Conservation (phyloP, 2,797 vertebrate genomes). For the Gymnoscopelus braueri region DNA sequence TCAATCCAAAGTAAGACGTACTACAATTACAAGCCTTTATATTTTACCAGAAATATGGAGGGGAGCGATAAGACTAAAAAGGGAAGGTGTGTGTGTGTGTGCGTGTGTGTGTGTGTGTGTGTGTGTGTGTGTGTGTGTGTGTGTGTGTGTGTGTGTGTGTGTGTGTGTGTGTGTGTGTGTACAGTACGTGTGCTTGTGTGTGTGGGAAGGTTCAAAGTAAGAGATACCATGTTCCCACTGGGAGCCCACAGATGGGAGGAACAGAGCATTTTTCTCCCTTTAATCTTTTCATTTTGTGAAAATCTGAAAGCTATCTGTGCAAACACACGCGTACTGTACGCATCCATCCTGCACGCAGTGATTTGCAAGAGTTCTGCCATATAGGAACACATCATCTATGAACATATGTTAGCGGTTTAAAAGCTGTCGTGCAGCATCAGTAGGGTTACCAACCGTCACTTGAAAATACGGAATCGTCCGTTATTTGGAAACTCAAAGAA, state of each 20-base stretch:
- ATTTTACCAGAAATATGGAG: background rate
- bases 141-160: no score
- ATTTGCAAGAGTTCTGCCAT: constrained; percentile 10
- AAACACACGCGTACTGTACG: background rate
- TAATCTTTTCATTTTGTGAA: constrained; percentile 13
- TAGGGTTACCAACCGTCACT: no score
- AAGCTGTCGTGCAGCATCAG: no score
- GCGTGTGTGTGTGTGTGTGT: no score
- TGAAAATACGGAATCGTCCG: no score
- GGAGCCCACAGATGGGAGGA: constrained; percentile 8
- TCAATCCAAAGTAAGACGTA: background rate
- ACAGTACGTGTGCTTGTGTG: no score
- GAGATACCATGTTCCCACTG: background rate
- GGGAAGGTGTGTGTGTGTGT: no score
- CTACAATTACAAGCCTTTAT: constrained; percentile 2
- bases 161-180: no score
- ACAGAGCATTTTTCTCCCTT: constrained; percentile 12
- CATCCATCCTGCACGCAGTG: constrained; percentile 2
- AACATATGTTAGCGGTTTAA: no score
- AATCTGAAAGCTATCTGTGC: constrained; percentile 21
- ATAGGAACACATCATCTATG: no score
- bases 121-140: no score
- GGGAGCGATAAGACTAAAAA: background rate
- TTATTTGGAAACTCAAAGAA: no score
- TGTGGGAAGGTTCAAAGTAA: background rate